Base-by-base conservation (phyloP, 1,140 invertebrate genomes). In the Metopolophium dirhodum region DNA sequence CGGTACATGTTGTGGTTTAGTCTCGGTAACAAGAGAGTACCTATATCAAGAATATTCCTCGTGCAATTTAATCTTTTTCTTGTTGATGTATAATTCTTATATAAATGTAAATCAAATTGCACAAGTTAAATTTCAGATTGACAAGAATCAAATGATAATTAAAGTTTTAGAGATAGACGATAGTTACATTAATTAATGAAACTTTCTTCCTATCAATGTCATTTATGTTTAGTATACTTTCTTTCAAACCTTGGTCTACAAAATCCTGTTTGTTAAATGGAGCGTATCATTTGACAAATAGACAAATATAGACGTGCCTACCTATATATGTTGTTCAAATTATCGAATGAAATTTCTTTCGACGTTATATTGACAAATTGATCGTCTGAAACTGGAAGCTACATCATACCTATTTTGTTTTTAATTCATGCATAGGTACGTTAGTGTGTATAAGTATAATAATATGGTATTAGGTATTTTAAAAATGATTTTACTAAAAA, bases 261-360 rank as follows among this genome's bases (percentile, higher is more conserved):
- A 54, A 51, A 49, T 51, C 87, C 47, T 89, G 18, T 89, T 30
- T 18, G 47, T 89, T 89, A 89, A 89, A 89, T 89, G 9, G 87
- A 89, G 87, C 87, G n/a, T 54, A n/a, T 89, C 49, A 51, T 89
- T 54, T 89, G 87, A 35, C 11, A 37, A 89, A 89, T 49, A 30
- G 37, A 41, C 22, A 86, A 26, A 86, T 45, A 26, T 86, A 86
- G 37, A 26, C 37, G 2, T 41, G 3, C 41, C 41, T 45, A 51
- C 47, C 47, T 54, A n/a, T n/a, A 41, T 45, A 23, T 45, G 20
- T 77, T 77, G 77, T 83, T 41, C 22, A 41, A 83, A 83, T 83
- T 83, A 88, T 7, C 4, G 30, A 87, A 87, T 41, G 9, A 88
- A 49, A 88, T 49, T 88, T 88, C 86, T 49, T 88, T 35, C 26